A percentile compares a stretch with the other conserved stretches of the same genome.
These are phyloP conservation scores for Drosophila macrothrix DNA, from an alignment of 2,888 invertebrate genomes.

Conservation along the genomic window DNA sequence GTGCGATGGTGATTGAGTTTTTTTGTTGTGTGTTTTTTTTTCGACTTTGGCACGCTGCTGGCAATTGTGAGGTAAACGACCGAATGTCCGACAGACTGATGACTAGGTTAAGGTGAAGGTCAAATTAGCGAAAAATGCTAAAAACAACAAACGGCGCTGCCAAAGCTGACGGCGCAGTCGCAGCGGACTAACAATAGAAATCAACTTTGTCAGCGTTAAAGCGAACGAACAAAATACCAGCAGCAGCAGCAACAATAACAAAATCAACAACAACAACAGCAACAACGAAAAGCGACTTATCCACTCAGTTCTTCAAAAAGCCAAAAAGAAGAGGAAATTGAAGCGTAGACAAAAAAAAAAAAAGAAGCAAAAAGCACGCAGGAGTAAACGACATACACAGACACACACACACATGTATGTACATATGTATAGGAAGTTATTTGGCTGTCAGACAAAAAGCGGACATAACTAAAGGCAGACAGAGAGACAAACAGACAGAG, in stretches of 20 bases:
- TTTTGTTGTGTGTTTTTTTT: conserved; percentile 14
- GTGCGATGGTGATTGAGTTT: conserved; percentile 43
- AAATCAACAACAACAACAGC: conserved; percentile 5
- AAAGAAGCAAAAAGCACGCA: conserved; percentile 5
- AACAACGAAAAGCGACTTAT: conserved; percentile 10
- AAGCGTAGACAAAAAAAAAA: conserved; percentile 66
- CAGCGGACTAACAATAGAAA: conserved; percentile 73
- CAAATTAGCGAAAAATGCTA: conserved; percentile 75
- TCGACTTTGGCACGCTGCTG: conserved; percentile 64
- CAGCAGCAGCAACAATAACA: conserved; percentile 31
- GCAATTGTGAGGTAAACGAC: conserved; percentile 83
- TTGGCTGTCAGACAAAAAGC: conserved; percentile 16
- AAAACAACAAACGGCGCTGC: conserved; percentile 40
- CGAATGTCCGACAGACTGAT: conserved; percentile 85
- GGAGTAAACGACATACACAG: conserved; percentile 17
- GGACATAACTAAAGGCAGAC: neutral
- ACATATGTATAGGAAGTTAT: conserved; percentile 4
- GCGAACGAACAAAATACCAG: conserved; percentile 31
- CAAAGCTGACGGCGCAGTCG: conserved; percentile 23
- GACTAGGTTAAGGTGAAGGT: conserved; percentile 86
- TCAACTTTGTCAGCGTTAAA: conserved; percentile 73
- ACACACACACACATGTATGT: conserved; percentile 1
- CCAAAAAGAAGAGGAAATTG: conserved; percentile 29
- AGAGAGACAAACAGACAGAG: conserved; percentile 28
- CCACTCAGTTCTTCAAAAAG: conserved; percentile 16